Evolutionary conservation across 2,797 vertebrate genomes (phyloP).

Genomic region (Mormyrops attenuatus): DNA sequence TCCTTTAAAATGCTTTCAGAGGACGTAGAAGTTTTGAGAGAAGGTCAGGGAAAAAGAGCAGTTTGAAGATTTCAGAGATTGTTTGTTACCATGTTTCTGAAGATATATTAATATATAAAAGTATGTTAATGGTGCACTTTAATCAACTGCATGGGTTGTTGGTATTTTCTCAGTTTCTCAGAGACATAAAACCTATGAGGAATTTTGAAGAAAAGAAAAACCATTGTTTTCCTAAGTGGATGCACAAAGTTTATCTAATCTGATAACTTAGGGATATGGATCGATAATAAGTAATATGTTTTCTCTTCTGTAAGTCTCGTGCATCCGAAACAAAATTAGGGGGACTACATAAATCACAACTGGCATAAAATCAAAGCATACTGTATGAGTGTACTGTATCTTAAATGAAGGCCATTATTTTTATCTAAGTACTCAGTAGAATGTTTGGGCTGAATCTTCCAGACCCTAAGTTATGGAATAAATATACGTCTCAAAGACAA

Average conservation of each 20-base stretch:
- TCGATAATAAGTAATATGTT: slow-evolving; percentile 47
- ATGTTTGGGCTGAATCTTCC: background rate
- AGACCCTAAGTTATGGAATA: background rate
- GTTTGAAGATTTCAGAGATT: background rate
- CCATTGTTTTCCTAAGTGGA: background rate
- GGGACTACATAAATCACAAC: slow-evolving; percentile 51
- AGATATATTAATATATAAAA: background rate
- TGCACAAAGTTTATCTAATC: background rate
- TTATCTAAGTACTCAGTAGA: background rate
- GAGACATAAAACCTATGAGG: background rate
- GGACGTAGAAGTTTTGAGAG: background rate
- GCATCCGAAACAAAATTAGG: slow-evolving; percentile 45
- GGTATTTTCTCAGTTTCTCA: background rate
- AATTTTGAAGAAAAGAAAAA: background rate
- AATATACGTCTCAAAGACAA: background rate
- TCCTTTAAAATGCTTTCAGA: background rate
- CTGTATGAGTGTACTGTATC: slow-evolving; percentile 31
- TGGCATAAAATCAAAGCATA: slow-evolving; percentile 42
- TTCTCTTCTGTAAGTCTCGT: slow-evolving; percentile 49
- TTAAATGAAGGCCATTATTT: background rate
- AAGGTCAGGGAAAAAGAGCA: background rate
- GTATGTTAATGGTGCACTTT: background rate
- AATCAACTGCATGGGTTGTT: background rate
- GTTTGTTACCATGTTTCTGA: background rate
- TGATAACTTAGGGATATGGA: slow-evolving; percentile 31